phyloP scores from a whole-genome alignment of 2,797 vertebrate genomes.

The Sebastes steindachneri region DNA sequence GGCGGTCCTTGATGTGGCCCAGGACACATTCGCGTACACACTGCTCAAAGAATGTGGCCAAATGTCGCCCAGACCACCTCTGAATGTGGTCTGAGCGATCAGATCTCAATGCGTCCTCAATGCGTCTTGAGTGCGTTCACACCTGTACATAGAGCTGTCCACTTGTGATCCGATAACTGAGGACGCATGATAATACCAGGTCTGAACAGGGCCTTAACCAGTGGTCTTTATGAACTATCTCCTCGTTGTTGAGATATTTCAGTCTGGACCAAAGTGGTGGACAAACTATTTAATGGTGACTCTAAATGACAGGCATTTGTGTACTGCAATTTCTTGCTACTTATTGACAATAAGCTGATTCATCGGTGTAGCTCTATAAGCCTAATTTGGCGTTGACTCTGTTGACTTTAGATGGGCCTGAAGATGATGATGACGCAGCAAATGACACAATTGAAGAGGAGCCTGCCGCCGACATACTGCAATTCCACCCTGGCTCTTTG shows the following conservation, averaged over 20 bases:
- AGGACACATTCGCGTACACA: too few species aligned
- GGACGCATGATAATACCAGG: too few species aligned
- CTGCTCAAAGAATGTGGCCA: too few species aligned
- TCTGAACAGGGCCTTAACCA: too few species aligned
- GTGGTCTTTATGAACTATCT: too few species aligned
- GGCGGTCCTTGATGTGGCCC: too few species aligned
- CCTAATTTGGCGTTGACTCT: background rate
- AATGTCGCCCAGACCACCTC: too few species aligned
- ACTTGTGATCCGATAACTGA: too few species aligned
- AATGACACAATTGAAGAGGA: constrained; percentile 30
- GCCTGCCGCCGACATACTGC: background rate
- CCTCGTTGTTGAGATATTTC: background rate
- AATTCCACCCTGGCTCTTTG: constrained; percentile 76
- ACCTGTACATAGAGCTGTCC: too few species aligned
- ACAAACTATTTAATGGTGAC: background rate
- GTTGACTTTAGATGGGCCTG: constrained; percentile 39
- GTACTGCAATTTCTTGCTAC: background rate
- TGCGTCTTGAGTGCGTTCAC: too few species aligned
- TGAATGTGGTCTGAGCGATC: too few species aligned
- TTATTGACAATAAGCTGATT: background rate
- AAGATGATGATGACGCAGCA: constrained; percentile 1
- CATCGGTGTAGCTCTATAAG: background rate
- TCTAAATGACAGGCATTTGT: background rate
- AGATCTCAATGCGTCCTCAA: too few species aligned
- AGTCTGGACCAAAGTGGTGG: background rate